phyloP scores from a whole-genome alignment of 2,113 vertebrate genomes.

The Tragelaphus imberbis region DNA sequence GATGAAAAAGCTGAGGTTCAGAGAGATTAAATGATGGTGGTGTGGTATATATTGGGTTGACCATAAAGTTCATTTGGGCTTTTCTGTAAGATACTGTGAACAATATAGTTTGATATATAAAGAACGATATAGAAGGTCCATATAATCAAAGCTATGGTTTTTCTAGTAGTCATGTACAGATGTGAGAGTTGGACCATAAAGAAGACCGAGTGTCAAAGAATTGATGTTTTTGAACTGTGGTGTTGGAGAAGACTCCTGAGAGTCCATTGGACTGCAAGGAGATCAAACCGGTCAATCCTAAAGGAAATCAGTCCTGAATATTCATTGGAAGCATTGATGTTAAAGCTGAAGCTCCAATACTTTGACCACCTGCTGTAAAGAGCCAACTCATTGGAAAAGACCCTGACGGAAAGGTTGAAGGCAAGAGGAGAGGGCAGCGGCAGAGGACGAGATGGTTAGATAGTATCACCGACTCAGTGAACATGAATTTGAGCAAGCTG shows the following conservation, averaged over 20 bases:
- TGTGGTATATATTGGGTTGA: neutral
- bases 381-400: neutral
- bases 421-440: rapidly evolving
- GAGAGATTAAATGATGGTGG: neutral
- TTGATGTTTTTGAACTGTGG: neutral
- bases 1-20: neutral
- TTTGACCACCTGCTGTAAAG: neutral
- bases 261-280: neutral
- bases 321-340: neutral
- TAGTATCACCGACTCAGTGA: neutral
- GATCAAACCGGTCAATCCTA: neutral
- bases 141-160: neutral
- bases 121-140: neutral
- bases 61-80: neutral
- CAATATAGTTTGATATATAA: neutral
- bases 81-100: neutral
- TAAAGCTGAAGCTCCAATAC: neutral
- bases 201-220: neutral
- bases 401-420: neutral
- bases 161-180: neutral
- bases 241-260: neutral
- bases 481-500: neutral
- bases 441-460: neutral
- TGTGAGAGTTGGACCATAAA: neutral
- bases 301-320: neutral